Conservation (phyloP, 2,797 vertebrate species). For the Epinephelus coioides region DNA sequence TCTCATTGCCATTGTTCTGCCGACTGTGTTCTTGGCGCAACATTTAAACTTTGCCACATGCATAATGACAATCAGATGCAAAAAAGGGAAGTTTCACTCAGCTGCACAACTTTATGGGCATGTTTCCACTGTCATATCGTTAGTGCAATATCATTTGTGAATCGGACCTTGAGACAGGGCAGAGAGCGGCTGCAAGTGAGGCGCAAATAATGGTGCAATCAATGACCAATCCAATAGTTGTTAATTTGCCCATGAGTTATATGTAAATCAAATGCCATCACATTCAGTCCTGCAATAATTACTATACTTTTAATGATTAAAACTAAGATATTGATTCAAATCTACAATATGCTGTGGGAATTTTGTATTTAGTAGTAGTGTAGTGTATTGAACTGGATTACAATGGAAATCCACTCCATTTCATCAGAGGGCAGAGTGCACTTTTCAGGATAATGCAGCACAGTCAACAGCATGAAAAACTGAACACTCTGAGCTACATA, state of each 20-base stretch:
- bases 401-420: slow-evolving; percentile 1
- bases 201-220: too few relatives aligned
- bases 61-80: too few relatives aligned
- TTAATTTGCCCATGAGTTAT: not conserved
- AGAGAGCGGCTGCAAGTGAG: too few relatives aligned
- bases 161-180: too few relatives aligned
- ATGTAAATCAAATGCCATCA: slow-evolving; percentile 6
- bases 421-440: not conserved
- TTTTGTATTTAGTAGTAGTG: not conserved
- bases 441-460: not conserved
- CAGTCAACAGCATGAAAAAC: not conserved
- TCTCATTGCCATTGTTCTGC: too few relatives aligned
- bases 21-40: too few relatives aligned
- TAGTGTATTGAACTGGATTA: not conserved
- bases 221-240: too few relatives aligned
- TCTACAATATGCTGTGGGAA: not conserved
- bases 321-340: not conserved
- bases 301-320: not conserved
- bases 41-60: too few relatives aligned
- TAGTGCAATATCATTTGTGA: too few relatives aligned
- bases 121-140: too few relatives aligned
- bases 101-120: too few relatives aligned
- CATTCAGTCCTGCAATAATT: not conserved
- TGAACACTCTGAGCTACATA: not conserved
- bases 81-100: too few relatives aligned